These are phyloP conservation scores for Mellilla xanthometata DNA, from an alignment of 2,888 invertebrate genomes.

Conservation along the genomic window DNA sequence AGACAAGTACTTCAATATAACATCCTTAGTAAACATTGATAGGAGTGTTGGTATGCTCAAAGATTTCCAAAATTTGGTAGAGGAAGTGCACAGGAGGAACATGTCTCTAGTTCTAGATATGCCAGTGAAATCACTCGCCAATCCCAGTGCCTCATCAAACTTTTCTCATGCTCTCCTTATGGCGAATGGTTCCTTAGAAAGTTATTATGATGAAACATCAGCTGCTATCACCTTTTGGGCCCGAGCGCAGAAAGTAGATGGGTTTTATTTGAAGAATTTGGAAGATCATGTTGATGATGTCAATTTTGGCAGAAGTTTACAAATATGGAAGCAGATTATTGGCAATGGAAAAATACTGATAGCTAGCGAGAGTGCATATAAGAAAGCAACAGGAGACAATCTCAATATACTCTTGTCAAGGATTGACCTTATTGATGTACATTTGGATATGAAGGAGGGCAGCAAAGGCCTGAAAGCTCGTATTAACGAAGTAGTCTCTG, in stretches of 20 bases:
- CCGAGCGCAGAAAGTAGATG: constrained; percentile 90
- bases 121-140: constrained; percentile 78
- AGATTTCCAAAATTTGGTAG: constrained; percentile 86
- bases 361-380: constrained; percentile 82
- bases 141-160: constrained; percentile 40
- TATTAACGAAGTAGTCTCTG: constrained; percentile 80
- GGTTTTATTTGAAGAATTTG: constrained; percentile 93
- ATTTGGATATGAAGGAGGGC: constrained; percentile 82
- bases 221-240: constrained; percentile 64
- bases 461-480: constrained; percentile 81
- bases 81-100: constrained; percentile 85
- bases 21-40: constrained; percentile 85
- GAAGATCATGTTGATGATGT: constrained; percentile 85
- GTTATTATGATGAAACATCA: constrained; percentile 58
- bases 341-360: constrained; percentile 86
- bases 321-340: constrained; percentile 86
- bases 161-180: constrained; percentile 54
- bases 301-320: constrained; percentile 82
- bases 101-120: constrained; percentile 91
- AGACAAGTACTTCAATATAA: constrained; percentile 87
- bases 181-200: constrained; percentile 68
- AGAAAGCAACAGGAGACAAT: constrained; percentile 65
- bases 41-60: constrained; percentile 85
- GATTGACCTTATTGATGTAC: constrained; percentile 88
- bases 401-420: constrained; percentile 84